These are phyloP conservation scores for Netelia inedita DNA, from an alignment of 2,888 invertebrate genomes.

Conservation along the genomic window DNA sequence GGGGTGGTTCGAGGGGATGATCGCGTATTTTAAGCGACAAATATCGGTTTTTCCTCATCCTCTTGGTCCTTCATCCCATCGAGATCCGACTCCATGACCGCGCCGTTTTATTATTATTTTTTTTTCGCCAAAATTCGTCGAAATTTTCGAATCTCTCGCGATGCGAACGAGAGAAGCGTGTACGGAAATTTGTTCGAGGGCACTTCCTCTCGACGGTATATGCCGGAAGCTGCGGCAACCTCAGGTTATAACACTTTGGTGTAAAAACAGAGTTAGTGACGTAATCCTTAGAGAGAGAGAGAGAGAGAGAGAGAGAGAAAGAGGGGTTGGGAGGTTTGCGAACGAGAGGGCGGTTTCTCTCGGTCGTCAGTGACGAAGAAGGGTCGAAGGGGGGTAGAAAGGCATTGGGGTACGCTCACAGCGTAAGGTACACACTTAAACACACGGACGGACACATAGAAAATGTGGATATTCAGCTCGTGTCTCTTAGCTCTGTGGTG, in stretches of 20 bases:
- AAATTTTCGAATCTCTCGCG: neutral
- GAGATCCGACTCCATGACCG: neutral
- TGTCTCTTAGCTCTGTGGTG: conserved; percentile 82
- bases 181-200: conserved; percentile 25
- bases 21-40: conserved; percentile 18
- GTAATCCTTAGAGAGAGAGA: conserved; percentile 75
- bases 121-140: conserved; percentile 21
- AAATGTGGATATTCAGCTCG: conserved; percentile 73
- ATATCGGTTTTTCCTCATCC: conserved; percentile 37
- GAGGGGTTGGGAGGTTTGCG: too few relatives aligned
- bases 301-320: conserved; percentile 28
- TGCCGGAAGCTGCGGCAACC: conserved; percentile 65
- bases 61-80: neutral
- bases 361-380: conserved; percentile 67
- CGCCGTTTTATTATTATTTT: conserved; percentile 35
- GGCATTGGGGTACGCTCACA: conserved; percentile 6
- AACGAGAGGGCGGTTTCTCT: conserved; percentile 14
- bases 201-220: conserved; percentile 48
- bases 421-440: conserved; percentile 3
- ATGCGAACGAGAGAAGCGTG: conserved; percentile 8
- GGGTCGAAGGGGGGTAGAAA: conserved; percentile 38
- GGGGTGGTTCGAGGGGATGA: neutral
- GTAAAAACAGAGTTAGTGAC: conserved; percentile 80
- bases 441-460: conserved; percentile 11
- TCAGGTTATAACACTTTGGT: conserved; percentile 77